Conservation (phyloP, 2,113 vertebrate genomes). For the Nettapus auritus region DNA sequence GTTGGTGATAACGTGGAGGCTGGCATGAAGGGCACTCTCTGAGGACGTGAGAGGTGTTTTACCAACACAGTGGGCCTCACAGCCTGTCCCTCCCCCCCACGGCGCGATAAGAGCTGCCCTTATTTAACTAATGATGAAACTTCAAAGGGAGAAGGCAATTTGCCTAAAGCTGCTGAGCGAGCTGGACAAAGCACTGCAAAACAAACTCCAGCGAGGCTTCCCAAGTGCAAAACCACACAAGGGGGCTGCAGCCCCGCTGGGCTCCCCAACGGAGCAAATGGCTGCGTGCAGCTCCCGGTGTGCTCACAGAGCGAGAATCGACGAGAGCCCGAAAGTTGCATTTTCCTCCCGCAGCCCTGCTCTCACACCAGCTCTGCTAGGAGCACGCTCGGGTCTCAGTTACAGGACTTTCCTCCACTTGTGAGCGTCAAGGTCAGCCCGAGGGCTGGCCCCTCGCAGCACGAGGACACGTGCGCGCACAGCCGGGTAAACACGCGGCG, state of each 20-base stretch:
- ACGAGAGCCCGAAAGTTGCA: not conserved
- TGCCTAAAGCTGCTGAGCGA: slow-evolving; percentile 40
- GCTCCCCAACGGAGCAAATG: not conserved
- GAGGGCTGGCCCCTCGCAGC: not conserved
- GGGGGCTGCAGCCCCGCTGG: not conserved
- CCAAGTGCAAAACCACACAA: not conserved
- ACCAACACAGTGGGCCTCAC: not conserved
- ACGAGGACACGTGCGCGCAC: not conserved
- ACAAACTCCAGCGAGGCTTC: not conserved
- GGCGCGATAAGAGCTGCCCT: not conserved
- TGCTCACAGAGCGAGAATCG: not conserved
- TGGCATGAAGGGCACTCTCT: not conserved
- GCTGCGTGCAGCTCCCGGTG: rapidly evolving
- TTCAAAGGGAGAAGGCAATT: slow-evolving; percentile 11
- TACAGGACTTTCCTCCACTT: not conserved
- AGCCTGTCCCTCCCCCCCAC: not conserved
- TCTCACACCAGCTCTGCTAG: not conserved
- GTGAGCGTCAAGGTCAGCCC: slow-evolving; percentile 13
- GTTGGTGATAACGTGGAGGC: not conserved
- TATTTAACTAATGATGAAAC: slow-evolving; percentile 15
- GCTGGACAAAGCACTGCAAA: not conserved
- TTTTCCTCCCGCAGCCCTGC: not conserved
- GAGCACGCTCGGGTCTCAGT: not conserved
- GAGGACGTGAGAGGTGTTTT: not conserved
- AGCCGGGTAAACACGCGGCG: not conserved